Evolutionary conservation across 1,140 invertebrate genomes (phyloP).

Genomic region (Eubasilissa regina): DNA sequence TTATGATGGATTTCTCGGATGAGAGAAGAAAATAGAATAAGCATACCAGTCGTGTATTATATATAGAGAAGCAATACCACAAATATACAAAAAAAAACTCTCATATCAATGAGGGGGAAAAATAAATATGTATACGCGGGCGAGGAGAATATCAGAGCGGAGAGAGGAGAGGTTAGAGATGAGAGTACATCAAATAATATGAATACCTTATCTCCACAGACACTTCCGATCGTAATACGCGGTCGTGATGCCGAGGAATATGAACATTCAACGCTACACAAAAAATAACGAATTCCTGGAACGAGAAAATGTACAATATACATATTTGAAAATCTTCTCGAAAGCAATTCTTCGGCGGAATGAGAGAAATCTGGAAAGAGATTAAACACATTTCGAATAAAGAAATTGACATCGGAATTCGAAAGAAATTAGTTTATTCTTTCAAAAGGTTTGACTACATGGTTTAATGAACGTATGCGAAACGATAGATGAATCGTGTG

Average conservation of each 20-base stretch:
- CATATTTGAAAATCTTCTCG: too few relatives aligned
- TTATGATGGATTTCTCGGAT: neutral
- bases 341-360: too few relatives aligned
- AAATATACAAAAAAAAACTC: constrained; percentile 1
- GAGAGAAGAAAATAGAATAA: neutral
- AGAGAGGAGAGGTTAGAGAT: neutral
- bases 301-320: too few relatives aligned
- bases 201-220: constrained; percentile 15
- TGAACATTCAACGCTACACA: neutral
- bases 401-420: too few relatives aligned
- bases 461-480: too few relatives aligned
- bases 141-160: neutral
- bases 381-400: too few relatives aligned
- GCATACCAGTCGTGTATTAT: neutral
- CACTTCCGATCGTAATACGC: constrained; percentile 1
- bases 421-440: too few relatives aligned
- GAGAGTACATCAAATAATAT: neutral
- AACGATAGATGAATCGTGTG: too few relatives aligned
- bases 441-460: too few relatives aligned
- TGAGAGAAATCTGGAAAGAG: too few relatives aligned
- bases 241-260: neutral
- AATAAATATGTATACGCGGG: neutral
- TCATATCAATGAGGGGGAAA: constrained; percentile 3
- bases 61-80: neutral
- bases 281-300: neutral